Evolutionary conservation across 1,140 invertebrate genomes (phyloP), one percentile per base, ranked within the genome.

Genomic region (Andrena cerasifolii): DNA sequence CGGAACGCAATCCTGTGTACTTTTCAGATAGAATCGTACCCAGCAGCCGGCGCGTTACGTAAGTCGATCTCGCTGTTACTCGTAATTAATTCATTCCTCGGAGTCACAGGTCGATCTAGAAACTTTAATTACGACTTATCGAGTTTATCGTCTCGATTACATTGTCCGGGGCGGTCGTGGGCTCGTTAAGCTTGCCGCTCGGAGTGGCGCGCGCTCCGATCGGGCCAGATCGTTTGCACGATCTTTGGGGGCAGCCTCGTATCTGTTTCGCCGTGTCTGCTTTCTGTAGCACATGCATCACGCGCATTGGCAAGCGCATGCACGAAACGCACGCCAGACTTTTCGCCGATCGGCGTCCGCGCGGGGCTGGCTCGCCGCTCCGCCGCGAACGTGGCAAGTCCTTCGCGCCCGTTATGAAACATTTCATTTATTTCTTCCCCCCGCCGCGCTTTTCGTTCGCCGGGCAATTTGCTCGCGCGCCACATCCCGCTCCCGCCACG

Each of bases 81-180:
- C 8, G 74, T 77, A 77, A 77, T 77, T 77, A 71, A 77, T 77
- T 77, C 67, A 45, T 77, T 77, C 66, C 8, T n/a, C 54, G 21
- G 18, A 5, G n/a, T 43, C 61, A 21, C 7, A 12, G 54, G 59
- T 75, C 33, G 71, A 75, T 79, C 61, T 66, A 36, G 53, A 59
- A 79, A 79, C 31, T 67, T 75, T 75, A 74, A 75, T 79, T 61
- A 67, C 71, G 26, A 58, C 40, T 74, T 79, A 79, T 75, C 61
- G 40, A 43, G 56, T 53, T 73, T 65, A 78, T 78, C 76, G 76
- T 63, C 59, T 63, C 56, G 76, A 78, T 65, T 78, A 65, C 68
- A 72, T 78, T 78, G 68, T 78, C 68, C 75, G 21, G 18, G 73
- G 16, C 53, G 51, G 73, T 78, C 76, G 51, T 56, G 76, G 59